These are phyloP conservation scores for Eupeodes corollae DNA, from an alignment of 1,140 invertebrate species.

Conservation along the genomic window DNA sequence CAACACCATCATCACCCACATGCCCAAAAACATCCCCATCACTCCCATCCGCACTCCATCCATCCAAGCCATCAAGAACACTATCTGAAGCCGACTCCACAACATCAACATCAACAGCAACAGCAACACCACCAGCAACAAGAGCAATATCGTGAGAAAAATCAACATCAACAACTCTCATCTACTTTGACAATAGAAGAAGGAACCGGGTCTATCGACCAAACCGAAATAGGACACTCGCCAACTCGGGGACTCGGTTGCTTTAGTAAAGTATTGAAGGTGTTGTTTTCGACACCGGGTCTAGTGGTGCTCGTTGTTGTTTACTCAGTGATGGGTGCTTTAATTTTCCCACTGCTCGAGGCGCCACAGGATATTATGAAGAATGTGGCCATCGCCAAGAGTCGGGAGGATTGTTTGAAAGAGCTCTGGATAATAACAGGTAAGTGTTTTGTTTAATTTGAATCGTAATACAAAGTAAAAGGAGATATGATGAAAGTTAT, in stretches of 20 bases:
- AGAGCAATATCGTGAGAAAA: constrained; percentile 2
- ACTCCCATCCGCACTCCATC: too few relatives aligned
- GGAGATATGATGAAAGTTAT: too few relatives aligned
- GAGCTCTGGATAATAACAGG: constrained; percentile 40
- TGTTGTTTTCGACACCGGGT: constrained; percentile 32
- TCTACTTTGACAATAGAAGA: background rate
- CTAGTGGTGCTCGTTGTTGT: constrained; percentile 31
- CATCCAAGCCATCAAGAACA: constrained; percentile 4
- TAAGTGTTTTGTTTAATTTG: constrained; percentile 20
- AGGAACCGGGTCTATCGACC: background rate
- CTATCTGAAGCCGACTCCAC: constrained; percentile 7
- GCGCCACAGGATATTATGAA: constrained; percentile 33
- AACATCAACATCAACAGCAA: constrained; percentile 6
- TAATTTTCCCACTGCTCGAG: constrained; percentile 37
- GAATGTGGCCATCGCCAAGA: constrained; percentile 30
- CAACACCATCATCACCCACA: background rate
- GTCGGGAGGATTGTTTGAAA: constrained; percentile 35
- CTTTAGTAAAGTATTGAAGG: constrained; percentile 24
- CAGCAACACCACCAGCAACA: background rate
- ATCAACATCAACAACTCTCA: background rate
- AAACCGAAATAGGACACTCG: background rate
- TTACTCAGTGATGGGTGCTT: constrained; percentile 34
- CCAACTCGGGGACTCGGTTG: constrained; percentile 9
- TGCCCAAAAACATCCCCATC: background rate
- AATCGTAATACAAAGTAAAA: too few relatives aligned